Base-by-base conservation (phyloP, 2,113 vertebrate species). In the Perca fluviatilis region DNA sequence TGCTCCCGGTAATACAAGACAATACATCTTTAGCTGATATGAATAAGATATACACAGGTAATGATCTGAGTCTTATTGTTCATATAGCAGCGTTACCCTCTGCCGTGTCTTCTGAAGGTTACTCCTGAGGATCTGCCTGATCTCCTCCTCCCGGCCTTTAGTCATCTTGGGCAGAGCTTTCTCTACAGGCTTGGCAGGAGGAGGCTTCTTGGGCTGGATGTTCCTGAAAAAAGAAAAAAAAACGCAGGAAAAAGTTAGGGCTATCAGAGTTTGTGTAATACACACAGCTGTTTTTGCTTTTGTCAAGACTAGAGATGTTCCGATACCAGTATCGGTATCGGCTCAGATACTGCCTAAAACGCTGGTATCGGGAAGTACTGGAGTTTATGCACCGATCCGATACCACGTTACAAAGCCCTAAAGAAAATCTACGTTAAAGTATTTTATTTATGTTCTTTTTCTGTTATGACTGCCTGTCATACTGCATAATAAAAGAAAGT, bases 81-180 rank as follows among this genome's bases (percentile, higher is more conserved):
- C 11, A n/a, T 23, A 3, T 1, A 51, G 74, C 40, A 50, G 66
- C 2, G 9, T 95, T 88, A 99, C 98, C 96, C 98, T 96, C 94
- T 97, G 97, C n/a, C 98, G 96, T 60, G 98, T 99, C 92, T 93
- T 98, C 94, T 99, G 98, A 49, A 99, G 96, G 93, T 99, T 99
- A 40, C 85, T 96, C 66, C 98, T 95, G 19, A 99, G 95, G 87
- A 99, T 99, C 61, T 99, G 98, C 46, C 97, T 93, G 89, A 99
- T 99, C 95, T 99, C 98, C 83, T 99, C 97, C 92, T 99, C 98
- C 76, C 97, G 96, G 79, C 96, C 95, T 91, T 97, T 99, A 27
- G 97, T 95, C 69, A 99, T 91, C 57, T 97, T 95, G 0, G 98
- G 97, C 71, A 99, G 89, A 56, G 93, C 94, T 1, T 97, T 94